These are phyloP conservation scores for Diadromus collaris DNA, from an alignment of 2,888 invertebrate species.

Conservation along the genomic window DNA sequence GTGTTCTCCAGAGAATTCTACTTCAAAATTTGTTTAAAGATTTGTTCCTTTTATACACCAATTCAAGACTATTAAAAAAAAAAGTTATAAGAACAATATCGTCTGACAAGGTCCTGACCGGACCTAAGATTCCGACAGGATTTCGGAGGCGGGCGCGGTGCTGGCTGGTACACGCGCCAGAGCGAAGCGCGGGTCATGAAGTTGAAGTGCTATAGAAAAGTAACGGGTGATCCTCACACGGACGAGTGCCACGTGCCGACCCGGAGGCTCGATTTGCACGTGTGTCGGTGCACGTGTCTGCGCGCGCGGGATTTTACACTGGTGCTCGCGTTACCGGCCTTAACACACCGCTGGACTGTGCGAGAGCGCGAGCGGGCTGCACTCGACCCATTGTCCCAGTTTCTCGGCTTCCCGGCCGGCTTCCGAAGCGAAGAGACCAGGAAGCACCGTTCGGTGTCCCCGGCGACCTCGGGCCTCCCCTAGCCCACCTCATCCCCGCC, in stretches of 20 bases:
- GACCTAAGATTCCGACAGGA: too few relatives aligned
- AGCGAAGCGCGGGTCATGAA: not conserved
- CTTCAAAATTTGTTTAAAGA: too few relatives aligned
- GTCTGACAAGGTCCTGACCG: too few relatives aligned
- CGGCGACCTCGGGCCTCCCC: slow-evolving; percentile 41
- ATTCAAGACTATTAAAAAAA: not conserved
- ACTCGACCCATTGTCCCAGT: slow-evolving; percentile 78
- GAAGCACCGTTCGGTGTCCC: slow-evolving; percentile 53
- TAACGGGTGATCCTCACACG: slow-evolving; percentile 55
- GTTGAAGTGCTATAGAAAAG: slow-evolving; percentile 32
- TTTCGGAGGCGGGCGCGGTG: not conserved
- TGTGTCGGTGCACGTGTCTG: slow-evolving; percentile 75
- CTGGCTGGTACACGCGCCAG: not conserved
- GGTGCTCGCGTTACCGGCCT: slow-evolving; percentile 17
- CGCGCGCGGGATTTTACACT: slow-evolving; percentile 55
- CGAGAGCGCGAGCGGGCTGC: slow-evolving; percentile 34
- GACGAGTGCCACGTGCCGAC: slow-evolving; percentile 57
- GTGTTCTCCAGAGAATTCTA: not conserved
- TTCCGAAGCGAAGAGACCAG: slow-evolving; percentile 49
- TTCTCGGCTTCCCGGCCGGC: slow-evolving; percentile 66
- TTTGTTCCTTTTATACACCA: too few relatives aligned
- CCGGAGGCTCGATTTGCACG: slow-evolving; percentile 58
- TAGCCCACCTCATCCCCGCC: not conserved
- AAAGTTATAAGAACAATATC: not conserved
- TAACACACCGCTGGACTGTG: slow-evolving; percentile 59